Evolutionary conservation across 2,888 invertebrate genomes (phyloP).

Genomic region (Tenthredo notha): DNA sequence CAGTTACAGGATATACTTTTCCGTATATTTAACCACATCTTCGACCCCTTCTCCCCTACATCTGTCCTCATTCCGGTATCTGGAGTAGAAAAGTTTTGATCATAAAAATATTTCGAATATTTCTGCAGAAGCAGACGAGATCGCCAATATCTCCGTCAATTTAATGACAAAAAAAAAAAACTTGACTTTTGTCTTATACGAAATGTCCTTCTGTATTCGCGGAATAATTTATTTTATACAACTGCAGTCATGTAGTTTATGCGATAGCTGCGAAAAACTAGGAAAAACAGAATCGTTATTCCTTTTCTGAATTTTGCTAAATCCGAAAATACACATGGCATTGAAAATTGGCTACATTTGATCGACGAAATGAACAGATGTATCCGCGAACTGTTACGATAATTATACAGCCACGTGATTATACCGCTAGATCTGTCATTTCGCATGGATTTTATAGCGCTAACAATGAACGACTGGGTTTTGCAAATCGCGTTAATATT

Average conservation of each 20-base stretch:
- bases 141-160: not conserved
- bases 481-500: not conserved
- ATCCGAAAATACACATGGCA: not conserved
- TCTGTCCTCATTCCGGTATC: not conserved
- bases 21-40: not conserved
- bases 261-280: not conserved
- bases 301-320: not conserved
- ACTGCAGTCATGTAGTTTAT: not conserved
- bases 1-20: constrained; percentile 6
- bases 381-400: not conserved
- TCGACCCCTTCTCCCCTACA: not conserved
- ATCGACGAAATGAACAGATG: not conserved
- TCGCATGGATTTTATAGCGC: not conserved
- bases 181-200: not conserved
- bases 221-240: not conserved
- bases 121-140: not conserved
- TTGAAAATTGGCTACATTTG: not conserved
- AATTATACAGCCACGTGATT: constrained; percentile 11
- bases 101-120: not conserved
- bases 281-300: not conserved
- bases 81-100: not conserved
- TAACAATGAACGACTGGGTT: constrained; percentile 6
- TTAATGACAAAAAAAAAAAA: not conserved
- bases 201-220: not conserved
- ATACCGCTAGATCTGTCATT: not conserved